Evolutionary conservation across 2,888 invertebrate genomes (phyloP), one percentile per base, ranked within the genome.

Genomic region (Agelastica alni): DNA sequence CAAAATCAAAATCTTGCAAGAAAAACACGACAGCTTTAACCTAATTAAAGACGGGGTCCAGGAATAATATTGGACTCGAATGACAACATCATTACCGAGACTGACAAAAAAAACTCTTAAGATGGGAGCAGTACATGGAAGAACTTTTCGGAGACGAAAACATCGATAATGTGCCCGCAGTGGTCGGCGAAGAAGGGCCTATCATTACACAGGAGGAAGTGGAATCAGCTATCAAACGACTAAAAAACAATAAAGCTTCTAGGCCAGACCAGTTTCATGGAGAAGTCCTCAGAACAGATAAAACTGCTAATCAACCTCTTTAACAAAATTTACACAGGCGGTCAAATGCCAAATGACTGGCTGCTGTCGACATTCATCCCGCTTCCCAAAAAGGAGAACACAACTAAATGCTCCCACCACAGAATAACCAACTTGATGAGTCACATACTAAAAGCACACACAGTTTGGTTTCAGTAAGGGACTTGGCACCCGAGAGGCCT

Each of bases 351-450:
- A 22, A 22, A 22, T 22, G 7, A 22, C 7, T 22, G 22, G 22
- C 7, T 22, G 22, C 1, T n/a, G n/a, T n/a, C n/a, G n/a, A n/a
- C n/a, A n/a, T n/a, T n/a, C n/a, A n/a, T n/a, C n/a, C n/a, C n/a
- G 22, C 4, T 22, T 22, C 22, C 22, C 22, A 22, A 22, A 22
- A 22, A 22, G 22, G 7, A 4, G 22, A 22, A 22, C 1, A 7
- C 22, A 22, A 22, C 4, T 22, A 4, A 22, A 22, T 32, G 1
- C 13, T 32, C 32, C 32, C 7, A 32, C 5, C 1, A 12, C n/a
- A 6, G 6, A 32, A 12, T 12, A 32, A 32, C 1, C 13, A n/a
- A 2, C 77, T 97, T 86, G 63, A 96, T 94, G 74, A 96, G n/a
- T n/a, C n/a, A n/a, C n/a, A n/a, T n/a, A n/a, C n/a, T n/a, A n/a